Base-by-base conservation (phyloP, 2,113 vertebrate species). In the Sinocyclocheilus grahami region DNA sequence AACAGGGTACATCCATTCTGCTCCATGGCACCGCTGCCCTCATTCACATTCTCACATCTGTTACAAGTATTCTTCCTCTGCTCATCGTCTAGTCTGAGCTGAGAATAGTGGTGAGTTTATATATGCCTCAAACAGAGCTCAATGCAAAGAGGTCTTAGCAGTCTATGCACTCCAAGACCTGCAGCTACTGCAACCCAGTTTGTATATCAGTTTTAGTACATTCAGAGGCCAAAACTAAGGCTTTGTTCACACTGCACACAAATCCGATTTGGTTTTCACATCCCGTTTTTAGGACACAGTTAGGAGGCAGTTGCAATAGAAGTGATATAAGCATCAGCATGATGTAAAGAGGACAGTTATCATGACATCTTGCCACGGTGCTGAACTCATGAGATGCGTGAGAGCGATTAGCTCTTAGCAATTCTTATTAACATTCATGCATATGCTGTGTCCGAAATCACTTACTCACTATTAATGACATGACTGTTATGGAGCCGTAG, bases 1-100 rank as follows among this genome's bases (percentile, higher is more conserved):
- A 65, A 82, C 78, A 89, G 63, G 76, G 60, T 84, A 62, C 77
- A 84, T 74, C 67, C 84, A 84, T 82, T 74, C 78, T 11, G 91
- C 88, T 87, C 91, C 89, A 91, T 91, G 91, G 72, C 90, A 86
- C 24, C 8, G 16, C 22, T 39, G 46, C 37, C 30, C 71, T 60
- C 11, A 22, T 48, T 14, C 42, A 65, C 72, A 60, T 78, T n/a
- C 48, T 48, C n/a, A 18, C 33, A 48, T 55, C 10, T 39, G 20
- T 78, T 62, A 69, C 75, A 46, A 42, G 12, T 69, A 42, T 78
- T 72, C 72, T 55, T 78, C 51, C 51, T 51, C 74, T 30, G 76
- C 48, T 78, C 76, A 78, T 58, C 46, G 7, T 42, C 37, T 24
- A 42, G 30, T 33, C 11, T 30, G 69, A 60, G 63, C 62, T 79